Percentiles rank a stretch among this genome's conserved stretches.
These are phyloP conservation scores for Myopa tessellatipennis DNA, from an alignment of 2,888 invertebrate genomes.

Conservation along the genomic window DNA sequence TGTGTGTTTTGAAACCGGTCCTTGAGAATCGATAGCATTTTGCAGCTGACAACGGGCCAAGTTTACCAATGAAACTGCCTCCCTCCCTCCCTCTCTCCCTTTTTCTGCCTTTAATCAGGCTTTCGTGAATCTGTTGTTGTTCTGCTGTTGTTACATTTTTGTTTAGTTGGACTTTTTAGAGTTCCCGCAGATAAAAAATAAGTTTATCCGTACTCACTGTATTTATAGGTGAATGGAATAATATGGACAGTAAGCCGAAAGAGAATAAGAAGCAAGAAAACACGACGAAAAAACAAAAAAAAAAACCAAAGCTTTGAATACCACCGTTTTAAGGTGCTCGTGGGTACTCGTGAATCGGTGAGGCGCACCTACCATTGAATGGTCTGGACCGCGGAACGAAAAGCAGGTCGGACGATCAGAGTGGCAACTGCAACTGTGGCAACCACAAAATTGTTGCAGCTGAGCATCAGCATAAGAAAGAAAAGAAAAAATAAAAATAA, in stretches of 20 bases:
- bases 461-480: too few relatives aligned
- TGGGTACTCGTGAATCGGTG: not conserved
- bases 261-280: not conserved
- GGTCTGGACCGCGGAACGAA: too few relatives aligned
- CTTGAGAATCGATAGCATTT: conserved; percentile 14
- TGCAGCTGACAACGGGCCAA: conserved; percentile 18
- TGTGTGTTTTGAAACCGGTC: conserved; percentile 23
- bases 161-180: not conserved
- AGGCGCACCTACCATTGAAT: not conserved
- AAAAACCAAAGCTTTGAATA: not conserved
- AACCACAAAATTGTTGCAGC: too few relatives aligned
- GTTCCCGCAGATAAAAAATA: not conserved
- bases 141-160: not conserved
- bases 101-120: not conserved
- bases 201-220: not conserved
- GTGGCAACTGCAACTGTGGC: too few relatives aligned
- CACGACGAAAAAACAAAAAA: not conserved
- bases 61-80: not conserved
- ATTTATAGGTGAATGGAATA: conserved; percentile 16
- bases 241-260: not conserved
- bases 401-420: too few relatives aligned
- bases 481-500: too few relatives aligned
- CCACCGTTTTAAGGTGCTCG: too few relatives aligned
- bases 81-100: not conserved
- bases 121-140: not conserved